These are phyloP conservation scores for Parnassius orleans DNA, from an alignment of 2,888 invertebrate species.

Conservation along the genomic window DNA sequence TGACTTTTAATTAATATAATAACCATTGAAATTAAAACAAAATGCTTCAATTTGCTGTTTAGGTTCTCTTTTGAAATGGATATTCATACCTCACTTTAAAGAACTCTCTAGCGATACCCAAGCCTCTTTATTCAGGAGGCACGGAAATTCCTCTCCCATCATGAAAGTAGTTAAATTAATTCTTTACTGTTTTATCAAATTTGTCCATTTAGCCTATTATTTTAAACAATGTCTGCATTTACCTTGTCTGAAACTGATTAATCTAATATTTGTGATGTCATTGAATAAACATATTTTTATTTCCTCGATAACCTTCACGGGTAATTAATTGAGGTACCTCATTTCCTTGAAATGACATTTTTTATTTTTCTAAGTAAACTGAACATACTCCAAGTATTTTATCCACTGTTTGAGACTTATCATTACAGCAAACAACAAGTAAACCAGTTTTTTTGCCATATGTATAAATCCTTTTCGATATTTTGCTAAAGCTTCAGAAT, in stretches of 20 bases:
- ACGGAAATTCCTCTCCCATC: conserved; percentile 39
- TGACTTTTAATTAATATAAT: no score
- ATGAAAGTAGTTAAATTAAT: conserved; percentile 30
- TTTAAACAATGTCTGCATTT: conserved; percentile 38
- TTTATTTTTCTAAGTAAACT: conserved; percentile 31
- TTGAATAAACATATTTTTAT: no score
- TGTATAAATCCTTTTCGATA: conserved; percentile 23
- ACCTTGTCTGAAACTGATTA: conserved; percentile 37
- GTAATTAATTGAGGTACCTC: conserved; percentile 1
- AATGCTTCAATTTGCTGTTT: no score
- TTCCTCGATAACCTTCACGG: no score
- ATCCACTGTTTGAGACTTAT: conserved; percentile 34
- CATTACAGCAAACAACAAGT: conserved; percentile 43
- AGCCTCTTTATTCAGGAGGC: conserved; percentile 37
- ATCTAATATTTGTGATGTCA: background rate
- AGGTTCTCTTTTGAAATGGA: no score
- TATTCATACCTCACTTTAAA: conserved; percentile 35
- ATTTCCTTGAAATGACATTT: conserved; percentile 30
- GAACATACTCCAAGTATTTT: conserved; percentile 43
- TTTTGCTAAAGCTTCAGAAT: conserved; percentile 40
- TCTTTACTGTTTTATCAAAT: conserved; percentile 28
- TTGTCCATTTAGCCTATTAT: conserved; percentile 32
- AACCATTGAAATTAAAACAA: no score
- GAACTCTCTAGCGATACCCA: conserved; percentile 39
- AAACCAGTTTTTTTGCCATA: conserved; percentile 29